phyloP scores from a whole-genome alignment of 2,113 vertebrate genomes.

The Alethe diademata region DNA sequence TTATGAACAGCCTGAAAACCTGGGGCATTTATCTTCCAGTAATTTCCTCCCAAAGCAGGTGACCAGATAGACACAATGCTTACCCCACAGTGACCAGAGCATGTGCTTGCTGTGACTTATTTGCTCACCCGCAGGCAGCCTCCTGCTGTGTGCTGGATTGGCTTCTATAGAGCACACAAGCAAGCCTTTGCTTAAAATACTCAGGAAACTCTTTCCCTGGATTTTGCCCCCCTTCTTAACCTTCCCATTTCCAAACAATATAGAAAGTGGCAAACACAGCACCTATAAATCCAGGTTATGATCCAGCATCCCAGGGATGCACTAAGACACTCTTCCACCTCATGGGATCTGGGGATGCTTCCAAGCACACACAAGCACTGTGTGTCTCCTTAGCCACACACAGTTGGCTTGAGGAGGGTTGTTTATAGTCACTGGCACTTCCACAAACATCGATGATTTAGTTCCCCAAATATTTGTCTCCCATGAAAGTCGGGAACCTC shows the following conservation, averaged over 20 bases:
- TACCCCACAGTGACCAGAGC: not conserved
- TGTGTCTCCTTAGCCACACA: not conserved
- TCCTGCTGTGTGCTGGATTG: not conserved
- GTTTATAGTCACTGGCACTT: not conserved
- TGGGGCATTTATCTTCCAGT: not conserved
- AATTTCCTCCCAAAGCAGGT: not conserved
- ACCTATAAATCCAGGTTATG: not conserved
- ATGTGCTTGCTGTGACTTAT: not conserved
- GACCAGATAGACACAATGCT: not conserved
- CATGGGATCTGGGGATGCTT: not conserved
- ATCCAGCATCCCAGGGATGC: not conserved
- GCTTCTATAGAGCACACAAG: fast-evolving
- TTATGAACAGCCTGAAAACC: not conserved
- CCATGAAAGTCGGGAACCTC: not conserved
- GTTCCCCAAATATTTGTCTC: conserved; percentile 10
- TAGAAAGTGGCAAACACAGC: not conserved
- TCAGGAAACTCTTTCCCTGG: not conserved
- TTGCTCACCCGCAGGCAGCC: not conserved
- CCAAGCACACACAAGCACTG: not conserved
- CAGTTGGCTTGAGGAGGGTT: not conserved
- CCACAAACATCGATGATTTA: not conserved
- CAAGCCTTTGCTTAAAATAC: not conserved
- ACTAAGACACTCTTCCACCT: not conserved
- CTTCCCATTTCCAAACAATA: not conserved
- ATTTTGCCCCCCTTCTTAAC: not conserved